Evolutionary conservation across 1,140 invertebrate species (phyloP).

Genomic region (Drosophila kanapiae): DNA sequence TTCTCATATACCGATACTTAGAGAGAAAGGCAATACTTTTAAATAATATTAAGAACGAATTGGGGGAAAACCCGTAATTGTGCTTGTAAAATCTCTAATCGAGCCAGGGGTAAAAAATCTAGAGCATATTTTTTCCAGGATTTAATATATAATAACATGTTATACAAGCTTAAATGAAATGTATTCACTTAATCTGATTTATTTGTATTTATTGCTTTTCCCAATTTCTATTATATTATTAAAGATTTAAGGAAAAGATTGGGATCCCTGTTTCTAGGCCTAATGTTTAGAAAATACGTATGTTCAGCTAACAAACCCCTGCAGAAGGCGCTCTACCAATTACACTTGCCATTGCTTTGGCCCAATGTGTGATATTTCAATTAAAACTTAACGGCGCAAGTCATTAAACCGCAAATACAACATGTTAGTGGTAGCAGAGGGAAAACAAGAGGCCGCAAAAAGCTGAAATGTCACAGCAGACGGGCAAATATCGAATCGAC

Average conservation of each 20-base stretch:
- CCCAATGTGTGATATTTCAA: constrained; percentile 80
- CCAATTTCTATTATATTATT: neutral
- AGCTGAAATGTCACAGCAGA: constrained; percentile 47
- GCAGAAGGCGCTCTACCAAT: constrained; percentile 11
- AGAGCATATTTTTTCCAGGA: too few relatives aligned
- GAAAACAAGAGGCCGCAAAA: constrained; percentile 34
- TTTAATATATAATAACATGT: too few relatives aligned
- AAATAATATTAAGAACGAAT: too few relatives aligned
- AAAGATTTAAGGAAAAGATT: too few relatives aligned
- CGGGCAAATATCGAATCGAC: constrained; percentile 45
- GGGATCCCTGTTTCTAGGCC: neutral
- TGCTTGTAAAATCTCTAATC: too few relatives aligned
- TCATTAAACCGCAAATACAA: constrained; percentile 75
- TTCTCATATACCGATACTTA: neutral
- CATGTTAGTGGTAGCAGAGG: constrained; percentile 25
- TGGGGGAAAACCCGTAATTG: too few relatives aligned
- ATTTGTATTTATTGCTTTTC: too few relatives aligned
- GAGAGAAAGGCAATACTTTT: too few relatives aligned
- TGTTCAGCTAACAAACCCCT: constrained; percentile 6
- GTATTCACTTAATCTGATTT: too few relatives aligned
- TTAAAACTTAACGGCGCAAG: constrained; percentile 76
- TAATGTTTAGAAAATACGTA: neutral
- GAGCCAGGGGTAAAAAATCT: too few relatives aligned
- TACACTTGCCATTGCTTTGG: constrained; percentile 44
- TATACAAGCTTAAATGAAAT: too few relatives aligned